Base-by-base conservation (phyloP, 1,140 invertebrate genomes). In the Sitobion miscanthi region DNA sequence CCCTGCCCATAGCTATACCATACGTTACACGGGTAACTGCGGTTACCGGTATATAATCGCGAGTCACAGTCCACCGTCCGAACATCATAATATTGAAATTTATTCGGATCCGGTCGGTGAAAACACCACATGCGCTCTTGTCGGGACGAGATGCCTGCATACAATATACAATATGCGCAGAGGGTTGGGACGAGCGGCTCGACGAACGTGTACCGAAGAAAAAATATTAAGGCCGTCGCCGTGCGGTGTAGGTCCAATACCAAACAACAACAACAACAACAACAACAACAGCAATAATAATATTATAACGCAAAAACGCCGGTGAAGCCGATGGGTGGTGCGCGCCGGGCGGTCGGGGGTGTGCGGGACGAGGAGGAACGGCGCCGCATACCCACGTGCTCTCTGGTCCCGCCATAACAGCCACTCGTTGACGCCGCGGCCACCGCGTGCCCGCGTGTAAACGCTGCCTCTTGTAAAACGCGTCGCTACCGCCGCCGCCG, bases 381-480 rank as follows among this genome's bases (percentile, higher is more conserved):
- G 62, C 62, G 30, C 49, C 62, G 62, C 62, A 69, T 69, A 69
- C 62, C 62, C 62, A 69, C 62, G 62, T 69, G 62, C 62, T n/a
- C 62, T 69, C 9, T 4, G 57, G 57, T 62, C 57, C 25, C 57
- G 54, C 54, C 54, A 14, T 23, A 23, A 23, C 21, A 5, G 54
- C 54, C 54, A 54, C 54, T 23, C 54, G 57, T 9, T 4, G 4
- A 42, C 42, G 42, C 42, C 57, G 25, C 30, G 21, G 38, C 82
- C 20, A 35, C 17, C n/a, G 77, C n/a, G 45, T 47, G 45, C 45
- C 45, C 82, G 82, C 82, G 82, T 49, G 85, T 87, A 87, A 87
- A 47, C 85, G 85, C 85, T 30, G 45, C 85, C 85, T 87, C 85
- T 38, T 17, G 45, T 49, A 87, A 47, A 49, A 83, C 82, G 82